Base-by-base conservation (phyloP, 1,140 invertebrate species). In the Caligus rogercresseyi region DNA sequence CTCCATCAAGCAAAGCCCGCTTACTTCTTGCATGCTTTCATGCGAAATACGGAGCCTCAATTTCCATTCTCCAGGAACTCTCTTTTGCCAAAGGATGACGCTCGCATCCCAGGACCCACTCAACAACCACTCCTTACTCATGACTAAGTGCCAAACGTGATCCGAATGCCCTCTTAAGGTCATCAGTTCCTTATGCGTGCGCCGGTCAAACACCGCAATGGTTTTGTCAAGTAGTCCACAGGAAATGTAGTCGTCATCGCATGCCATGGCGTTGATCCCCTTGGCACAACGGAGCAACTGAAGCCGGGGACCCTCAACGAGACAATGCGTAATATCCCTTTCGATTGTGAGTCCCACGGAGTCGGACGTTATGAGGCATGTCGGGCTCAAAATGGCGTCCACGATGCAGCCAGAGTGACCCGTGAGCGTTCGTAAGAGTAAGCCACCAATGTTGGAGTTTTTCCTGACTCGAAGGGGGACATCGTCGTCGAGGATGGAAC, bases 231-330 rank as follows among this genome's bases (percentile, higher is more conserved):
- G 21, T 14, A 54, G 53, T 11, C 53, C 53, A 54, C 53, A 54
- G 4, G 21, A 13, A 19, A 54, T 54, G 11, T 23, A 54, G 21
- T 54, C 21, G 4, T 13, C 4, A 54, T 54, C 53, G 16, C 53
- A 54, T 14, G 53, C 53, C 53, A 54, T 54, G 21, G n/a, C n/a
- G 21, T 54, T 54, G 53, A 54, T 23, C 11, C 53, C 53, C 21
- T 54, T 23, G 13, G n/a, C 13, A 54, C 53, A 54, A 11, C 53
- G n/a, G 13, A 54, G 4, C 4, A 54, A 15, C 11, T 23, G 53
- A 7, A 54, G 53, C 11, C 16, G 13, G 13, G 53, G 53, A 7
- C 53, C 53, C 13, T 16, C 53, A 16, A 19, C 53, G 21, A 54
- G n/a, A 16, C 53, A 54, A 4, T 54, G n/a, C 4, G n/a, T 19